A percentile compares a stretch with the other conserved stretches of the same genome.
phyloP scores from a whole-genome alignment of 2,797 vertebrate species.

The Diglossa cyanea region DNA sequence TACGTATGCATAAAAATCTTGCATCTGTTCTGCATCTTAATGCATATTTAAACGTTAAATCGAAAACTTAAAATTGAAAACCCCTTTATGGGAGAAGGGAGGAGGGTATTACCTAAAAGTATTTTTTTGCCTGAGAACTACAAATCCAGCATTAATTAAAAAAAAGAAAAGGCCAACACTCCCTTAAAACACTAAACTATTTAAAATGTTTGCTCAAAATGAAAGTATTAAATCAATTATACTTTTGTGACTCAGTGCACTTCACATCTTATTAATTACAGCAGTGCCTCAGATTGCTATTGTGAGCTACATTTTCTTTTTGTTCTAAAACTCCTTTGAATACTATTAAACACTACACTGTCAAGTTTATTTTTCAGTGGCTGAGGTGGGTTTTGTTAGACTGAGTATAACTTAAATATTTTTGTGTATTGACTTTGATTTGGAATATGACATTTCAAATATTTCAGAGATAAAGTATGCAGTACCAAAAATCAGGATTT shows the following conservation, averaged over 20 bases:
- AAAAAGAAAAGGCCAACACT: too few relatives aligned
- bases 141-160: background rate
- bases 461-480: slow-evolving; percentile 78
- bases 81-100: background rate
- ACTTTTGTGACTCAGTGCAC: background rate
- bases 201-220: background rate
- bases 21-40: background rate
- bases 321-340: background rate
- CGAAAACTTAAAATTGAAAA: background rate
- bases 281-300: background rate
- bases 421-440: slow-evolving; percentile 31
- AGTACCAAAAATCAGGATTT: slow-evolving; percentile 74
- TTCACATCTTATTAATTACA: background rate
- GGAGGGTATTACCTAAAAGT: background rate
- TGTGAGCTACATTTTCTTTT: background rate
- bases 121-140: background rate
- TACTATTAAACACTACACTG: background rate
- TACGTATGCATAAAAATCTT: background rate
- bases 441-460: slow-evolving; percentile 68
- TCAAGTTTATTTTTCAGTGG: background rate
- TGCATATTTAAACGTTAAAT: background rate
- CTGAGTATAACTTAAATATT: background rate
- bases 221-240: background rate
- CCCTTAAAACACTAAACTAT: background rate
- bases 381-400: slow-evolving; percentile 28